phyloP scores from a whole-genome alignment of 2,113 vertebrate species.

The Notarius lentiginosus region DNA sequence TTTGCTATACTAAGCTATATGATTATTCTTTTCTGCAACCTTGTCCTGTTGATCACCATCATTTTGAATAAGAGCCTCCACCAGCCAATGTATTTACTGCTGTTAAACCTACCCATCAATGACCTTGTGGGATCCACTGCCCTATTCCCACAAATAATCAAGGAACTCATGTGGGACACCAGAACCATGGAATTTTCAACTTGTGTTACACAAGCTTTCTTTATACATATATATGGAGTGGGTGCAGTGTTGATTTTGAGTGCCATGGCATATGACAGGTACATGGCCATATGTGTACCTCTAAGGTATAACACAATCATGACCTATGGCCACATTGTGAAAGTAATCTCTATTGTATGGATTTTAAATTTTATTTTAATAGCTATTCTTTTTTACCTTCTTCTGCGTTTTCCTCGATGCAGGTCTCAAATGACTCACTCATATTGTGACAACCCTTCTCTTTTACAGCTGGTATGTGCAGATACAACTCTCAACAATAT shows the following conservation, averaged over 20 bases:
- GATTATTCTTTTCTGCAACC: no score
- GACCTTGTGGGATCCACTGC: constrained; percentile 24
- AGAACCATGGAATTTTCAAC: constrained; percentile 43
- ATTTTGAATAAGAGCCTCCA: constrained; percentile 45
- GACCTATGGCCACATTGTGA: background rate
- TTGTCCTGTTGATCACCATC: no score
- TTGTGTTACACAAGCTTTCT: constrained; percentile 45
- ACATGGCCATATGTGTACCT: constrained; percentile 18
- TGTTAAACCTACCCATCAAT: constrained; percentile 36
- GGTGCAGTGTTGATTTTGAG: constrained; percentile 32
- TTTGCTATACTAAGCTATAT: background rate
- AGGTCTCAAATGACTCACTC: background rate
- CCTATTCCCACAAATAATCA: no score
- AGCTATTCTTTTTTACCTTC: background rate
- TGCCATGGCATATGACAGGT: constrained; percentile 49
- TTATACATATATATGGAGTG: constrained; percentile 38
- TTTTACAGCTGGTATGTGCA: constrained; percentile 47
- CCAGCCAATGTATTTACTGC: constrained; percentile 45
- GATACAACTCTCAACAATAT: constrained; percentile 46
- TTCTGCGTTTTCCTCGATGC: no score
- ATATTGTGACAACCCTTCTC: constrained; percentile 46
- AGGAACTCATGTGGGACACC: background rate
- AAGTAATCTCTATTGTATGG: background rate
- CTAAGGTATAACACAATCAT: constrained; percentile 22
- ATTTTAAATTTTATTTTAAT: constrained; percentile 18